Evolutionary conservation across 2,888 invertebrate genomes (phyloP), one percentile per base, ranked within the genome.

Genomic region (Drosophila formosana): DNA sequence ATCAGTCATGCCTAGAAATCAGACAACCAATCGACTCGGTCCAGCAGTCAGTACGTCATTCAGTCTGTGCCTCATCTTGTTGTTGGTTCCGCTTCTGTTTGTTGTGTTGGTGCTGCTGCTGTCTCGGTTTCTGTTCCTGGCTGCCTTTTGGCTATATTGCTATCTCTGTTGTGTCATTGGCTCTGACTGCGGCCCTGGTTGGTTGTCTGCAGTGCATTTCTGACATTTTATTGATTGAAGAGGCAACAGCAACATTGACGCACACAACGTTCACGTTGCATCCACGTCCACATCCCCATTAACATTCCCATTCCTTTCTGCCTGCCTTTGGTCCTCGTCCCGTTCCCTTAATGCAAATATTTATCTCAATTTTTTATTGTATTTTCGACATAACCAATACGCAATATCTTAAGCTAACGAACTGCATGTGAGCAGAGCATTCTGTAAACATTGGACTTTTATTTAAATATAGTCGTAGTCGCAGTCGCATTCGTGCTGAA

Each of bases 211-310:
- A 75, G 78, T 85, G 88, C 89, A 82, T 87, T 82, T 82, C 87
- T 82, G 82, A 87, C 87, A 88, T 89, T 82, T 82, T 88, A 82
- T 82, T 82, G 82, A 82, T 82, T 87, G 87, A 89, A 77, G 89
- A 82, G 87, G 78, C 89, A 82, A 69, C 88, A 87, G 64, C 57
- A 66, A 77, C 77, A 76, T 62, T 61, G 75, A 74, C 68, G 58
- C 67, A 77, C 67, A 75, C 73, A 75, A 70, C 66, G 18, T 18
- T 18, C 1, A 73, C 72, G 61, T 55, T 68, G 78, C 58, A 41
- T 45, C 37, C 55, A 32, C 45, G 30, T 55, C 13, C 23, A 3
- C 30, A 13, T 39, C n/a, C 37, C 11, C 39, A 34, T 11, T 11
- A 11, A 37, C 39, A 5, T 13, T 8, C 43, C 3, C 43, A 25